A percentile compares a stretch with the other conserved stretches of the same genome.
Conservation (phyloP, 2,888 invertebrate species). For the Lamellibrachia satsuma region DNA sequence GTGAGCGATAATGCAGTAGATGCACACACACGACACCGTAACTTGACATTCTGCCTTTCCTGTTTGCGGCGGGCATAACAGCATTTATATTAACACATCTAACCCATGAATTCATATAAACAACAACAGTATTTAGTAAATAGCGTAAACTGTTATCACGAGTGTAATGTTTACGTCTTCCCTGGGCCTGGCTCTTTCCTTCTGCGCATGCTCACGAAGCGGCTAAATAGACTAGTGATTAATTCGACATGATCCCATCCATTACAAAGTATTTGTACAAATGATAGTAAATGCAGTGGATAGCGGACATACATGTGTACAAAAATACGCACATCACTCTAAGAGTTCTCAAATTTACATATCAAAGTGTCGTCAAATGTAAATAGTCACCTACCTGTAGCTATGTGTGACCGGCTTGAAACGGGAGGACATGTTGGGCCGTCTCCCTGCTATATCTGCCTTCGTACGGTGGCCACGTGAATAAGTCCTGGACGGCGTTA, state of each 20-base stretch:
- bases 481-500: background rate
- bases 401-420: background rate
- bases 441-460: background rate
- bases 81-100: background rate
- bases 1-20: background rate
- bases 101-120: background rate
- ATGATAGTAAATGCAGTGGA: background rate
- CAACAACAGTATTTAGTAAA: background rate
- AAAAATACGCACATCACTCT: background rate
- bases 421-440: background rate
- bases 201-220: background rate
- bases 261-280: background rate
- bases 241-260: background rate
- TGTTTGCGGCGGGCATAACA: background rate
- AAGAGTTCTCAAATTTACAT: background rate
- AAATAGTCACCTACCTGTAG: background rate
- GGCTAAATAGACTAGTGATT: background rate
- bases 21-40: background rate
- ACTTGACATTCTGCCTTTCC: background rate
- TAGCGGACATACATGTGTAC: background rate
- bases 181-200: background rate
- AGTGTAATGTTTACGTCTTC: background rate
- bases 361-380: background rate
- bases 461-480: background rate
- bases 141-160: background rate